Evolutionary conservation across 2,797 vertebrate species (phyloP), one percentile per base, ranked within the genome.

Genomic region (Gallinago solitaria): DNA sequence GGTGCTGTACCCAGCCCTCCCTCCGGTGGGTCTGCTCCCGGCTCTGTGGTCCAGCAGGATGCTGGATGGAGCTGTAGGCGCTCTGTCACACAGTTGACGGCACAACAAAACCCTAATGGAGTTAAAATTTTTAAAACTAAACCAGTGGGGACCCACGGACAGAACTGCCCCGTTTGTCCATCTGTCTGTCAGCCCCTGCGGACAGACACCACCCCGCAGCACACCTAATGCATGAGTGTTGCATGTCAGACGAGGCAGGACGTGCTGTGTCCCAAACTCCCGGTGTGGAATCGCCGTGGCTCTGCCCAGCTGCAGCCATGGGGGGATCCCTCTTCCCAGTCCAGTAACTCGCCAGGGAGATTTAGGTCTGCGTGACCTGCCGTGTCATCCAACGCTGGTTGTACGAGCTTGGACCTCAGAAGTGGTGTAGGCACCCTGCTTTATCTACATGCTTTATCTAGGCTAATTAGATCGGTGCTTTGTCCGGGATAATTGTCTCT

Each of bases 401-500:
- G 43, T 37, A 9, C 33, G 59, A 15, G 14, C 60, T 78, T 14
- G 17, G 77, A 71, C 43, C 25, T 13, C 28, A 35, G 77, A 11
- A 87, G 71, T 3, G 13, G 51, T 2, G 12, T 19, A 82, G 76
- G 16, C 86, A 87, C 60, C 16, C 64, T 64, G 82, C 60, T 87
- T 64, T 96, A 96, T 97, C 96, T 79, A 0, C 0, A 0, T 69
- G 77, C 83, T 69, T 80, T 84, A 97, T 97, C 95, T 95, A 50
- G 63, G 80, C 88, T 84, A 89, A 96, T 94, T 74, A 93, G 88
- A 30, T 87, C 13, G 0, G 48, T 12, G 74, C 83, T 90, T 94
- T 95, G 96, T 96, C 83, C 60, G 3, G 71, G 90, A 33, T 94
- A 77, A 75, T 77, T 83, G 78, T 83, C 71, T 84, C 63, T 90